Evolutionary conservation across 2,113 vertebrate genomes (phyloP).

Genomic region (Cervus canadensis): DNA sequence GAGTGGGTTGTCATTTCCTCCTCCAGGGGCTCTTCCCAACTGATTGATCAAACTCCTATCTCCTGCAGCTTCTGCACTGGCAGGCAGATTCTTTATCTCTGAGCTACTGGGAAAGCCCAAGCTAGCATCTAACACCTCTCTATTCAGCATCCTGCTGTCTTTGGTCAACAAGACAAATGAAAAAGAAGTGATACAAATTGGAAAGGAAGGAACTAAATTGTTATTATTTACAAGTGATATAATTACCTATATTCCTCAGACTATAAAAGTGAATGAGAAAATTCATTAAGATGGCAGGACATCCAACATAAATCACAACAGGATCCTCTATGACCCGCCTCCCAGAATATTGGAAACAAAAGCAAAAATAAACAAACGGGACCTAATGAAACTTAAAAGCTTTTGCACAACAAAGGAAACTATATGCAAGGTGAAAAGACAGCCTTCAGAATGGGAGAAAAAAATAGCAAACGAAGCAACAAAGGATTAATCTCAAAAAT

Average conservation of each 20-base stretch:
- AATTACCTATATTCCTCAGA: neutral
- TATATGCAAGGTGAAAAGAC: too few species aligned
- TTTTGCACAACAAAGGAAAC: too few species aligned
- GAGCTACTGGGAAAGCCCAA: neutral
- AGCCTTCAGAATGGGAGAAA: too few species aligned
- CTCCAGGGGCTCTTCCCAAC: neutral
- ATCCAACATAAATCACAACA: too few species aligned
- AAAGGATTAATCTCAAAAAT: too few species aligned
- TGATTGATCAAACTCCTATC: rapidly evolving
- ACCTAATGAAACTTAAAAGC: too few species aligned
- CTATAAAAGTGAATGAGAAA: neutral
- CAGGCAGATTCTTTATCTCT: neutral
- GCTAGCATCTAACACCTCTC: neutral
- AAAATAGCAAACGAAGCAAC: too few species aligned
- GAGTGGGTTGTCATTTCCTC: neutral
- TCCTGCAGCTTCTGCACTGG: neutral
- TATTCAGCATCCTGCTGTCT: neutral
- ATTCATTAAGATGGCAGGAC: neutral
- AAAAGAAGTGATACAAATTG: neutral
- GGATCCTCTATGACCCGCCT: too few species aligned
- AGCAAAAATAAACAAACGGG: too few species aligned
- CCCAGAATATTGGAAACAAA: too few species aligned
- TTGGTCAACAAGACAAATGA: neutral
- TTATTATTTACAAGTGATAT: neutral
- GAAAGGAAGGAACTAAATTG: neutral